phyloP scores from a whole-genome alignment of 2,888 invertebrate species.

The Helicoverpa assulta region DNA sequence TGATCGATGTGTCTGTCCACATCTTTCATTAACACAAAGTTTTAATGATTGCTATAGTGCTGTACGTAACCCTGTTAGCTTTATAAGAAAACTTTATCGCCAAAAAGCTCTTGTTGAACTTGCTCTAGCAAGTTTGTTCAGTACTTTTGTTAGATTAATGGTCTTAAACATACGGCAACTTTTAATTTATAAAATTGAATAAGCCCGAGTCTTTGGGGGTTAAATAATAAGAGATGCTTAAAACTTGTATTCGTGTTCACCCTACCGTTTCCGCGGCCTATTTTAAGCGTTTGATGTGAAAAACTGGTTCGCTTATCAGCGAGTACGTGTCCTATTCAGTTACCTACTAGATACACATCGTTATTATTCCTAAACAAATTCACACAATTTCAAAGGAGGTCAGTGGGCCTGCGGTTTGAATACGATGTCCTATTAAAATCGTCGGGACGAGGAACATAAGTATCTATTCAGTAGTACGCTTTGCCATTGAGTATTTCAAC shows the following conservation, averaged over 20 bases:
- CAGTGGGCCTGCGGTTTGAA: constrained; percentile 16
- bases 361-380: constrained; percentile 23
- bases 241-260: constrained; percentile 30
- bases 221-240: constrained; percentile 27
- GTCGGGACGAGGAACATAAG: constrained; percentile 1
- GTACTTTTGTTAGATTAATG: constrained; percentile 53
- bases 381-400: constrained; percentile 37
- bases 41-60: constrained; percentile 17
- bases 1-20: constrained; percentile 46
- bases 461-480: neutral
- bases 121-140: constrained; percentile 44
- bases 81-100: constrained; percentile 38
- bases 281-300: constrained; percentile 14
- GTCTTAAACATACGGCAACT: constrained; percentile 45
- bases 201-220: constrained; percentile 4
- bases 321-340: neutral
- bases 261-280: constrained; percentile 30
- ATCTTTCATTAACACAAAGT: constrained; percentile 23
- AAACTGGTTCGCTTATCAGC: constrained; percentile 22
- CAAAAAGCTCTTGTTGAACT: constrained; percentile 50
- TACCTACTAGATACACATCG: neutral
- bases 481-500: constrained; percentile 42
- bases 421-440: constrained; percentile 29
- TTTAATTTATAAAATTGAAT: constrained; percentile 50
- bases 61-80: constrained; percentile 14